Percentiles rank a stretch among this genome's conserved stretches.
phyloP scores from a whole-genome alignment of 1,140 invertebrate species.

The Cataglyphis hispanica region DNA sequence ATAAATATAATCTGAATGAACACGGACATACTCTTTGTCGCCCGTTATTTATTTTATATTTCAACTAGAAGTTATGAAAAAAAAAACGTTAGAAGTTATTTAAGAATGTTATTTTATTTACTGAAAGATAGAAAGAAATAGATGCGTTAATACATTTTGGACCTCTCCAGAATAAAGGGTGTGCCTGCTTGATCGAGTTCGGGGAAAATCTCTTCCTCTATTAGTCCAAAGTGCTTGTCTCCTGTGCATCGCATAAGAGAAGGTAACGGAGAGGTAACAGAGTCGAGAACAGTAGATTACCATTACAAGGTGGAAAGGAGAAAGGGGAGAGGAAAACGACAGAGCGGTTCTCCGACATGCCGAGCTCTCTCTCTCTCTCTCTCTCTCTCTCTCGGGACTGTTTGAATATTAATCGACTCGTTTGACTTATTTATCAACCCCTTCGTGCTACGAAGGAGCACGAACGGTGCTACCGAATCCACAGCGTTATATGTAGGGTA shows the following conservation, averaged over 20 bases:
- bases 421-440: slow-evolving; percentile 62
- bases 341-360: slow-evolving; percentile 46
- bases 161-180: background rate
- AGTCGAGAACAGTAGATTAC: slow-evolving; percentile 57
- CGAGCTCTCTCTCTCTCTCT: slow-evolving; percentile 28
- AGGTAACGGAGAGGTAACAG: slow-evolving; percentile 27
- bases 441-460: slow-evolving; percentile 26
- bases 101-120: slow-evolving; percentile 20
- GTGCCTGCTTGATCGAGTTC: background rate
- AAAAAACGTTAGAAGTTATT: no score
- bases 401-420: slow-evolving; percentile 59
- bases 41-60: background rate
- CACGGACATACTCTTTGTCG: background rate
- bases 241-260: slow-evolving; percentile 11
- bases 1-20: background rate
- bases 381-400: slow-evolving; percentile 15
- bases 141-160: slow-evolving; percentile 9
- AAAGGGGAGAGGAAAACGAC: background rate
- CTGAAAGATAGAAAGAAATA: background rate
- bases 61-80: background rate
- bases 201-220: slow-evolving; percentile 37
- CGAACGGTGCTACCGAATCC: slow-evolving; percentile 48
- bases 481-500: slow-evolving; percentile 7
- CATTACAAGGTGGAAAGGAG: slow-evolving; percentile 49
- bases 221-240: slow-evolving; percentile 44